phyloP scores from a whole-genome alignment of 2,797 vertebrate genomes.

The Bovichtus diacanthus region DNA sequence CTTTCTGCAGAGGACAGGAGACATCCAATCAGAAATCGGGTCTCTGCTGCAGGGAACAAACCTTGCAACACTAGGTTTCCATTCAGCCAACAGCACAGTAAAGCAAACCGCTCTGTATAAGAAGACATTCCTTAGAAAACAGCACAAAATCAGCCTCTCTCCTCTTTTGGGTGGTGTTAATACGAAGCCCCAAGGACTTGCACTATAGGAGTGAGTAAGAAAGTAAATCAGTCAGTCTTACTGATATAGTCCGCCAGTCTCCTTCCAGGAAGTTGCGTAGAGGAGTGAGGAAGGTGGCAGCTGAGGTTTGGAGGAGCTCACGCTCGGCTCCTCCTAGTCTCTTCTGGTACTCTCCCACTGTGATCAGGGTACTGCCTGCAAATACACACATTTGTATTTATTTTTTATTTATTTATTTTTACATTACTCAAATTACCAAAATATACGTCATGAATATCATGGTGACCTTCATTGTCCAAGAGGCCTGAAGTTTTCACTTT shows the following conservation, averaged over 20 bases:
- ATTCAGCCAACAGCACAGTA: neutral
- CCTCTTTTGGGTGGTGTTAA: too few relatives aligned
- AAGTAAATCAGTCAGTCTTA: constrained; percentile 63
- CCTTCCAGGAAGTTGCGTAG: constrained; percentile 97
- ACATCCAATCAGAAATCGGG: neutral
- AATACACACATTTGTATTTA: too few relatives aligned
- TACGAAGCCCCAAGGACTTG: neutral
- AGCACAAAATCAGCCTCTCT: neutral
- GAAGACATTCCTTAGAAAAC: neutral
- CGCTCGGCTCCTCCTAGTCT: constrained; percentile 91
- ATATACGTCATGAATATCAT: too few relatives aligned
- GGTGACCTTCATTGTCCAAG: too few relatives aligned
- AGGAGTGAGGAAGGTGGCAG: constrained; percentile 92
- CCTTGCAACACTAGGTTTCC: neutral
- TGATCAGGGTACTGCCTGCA: constrained; percentile 87
- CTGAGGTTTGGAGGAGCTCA: constrained; percentile 92
- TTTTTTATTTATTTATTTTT: too few relatives aligned
- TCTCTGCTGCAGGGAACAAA: neutral
- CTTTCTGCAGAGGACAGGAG: constrained; percentile 85
- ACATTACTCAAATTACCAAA: too few relatives aligned
- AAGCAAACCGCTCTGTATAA: neutral
- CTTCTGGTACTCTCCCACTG: constrained; percentile 93
- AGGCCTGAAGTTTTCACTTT: too few relatives aligned
- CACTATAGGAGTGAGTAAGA: neutral
- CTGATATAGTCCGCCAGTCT: constrained; percentile 97